Evolutionary conservation across 2,113 vertebrate genomes (phyloP), one percentile per base, ranked within the genome.

Genomic region (Coracopsis vasa): DNA sequence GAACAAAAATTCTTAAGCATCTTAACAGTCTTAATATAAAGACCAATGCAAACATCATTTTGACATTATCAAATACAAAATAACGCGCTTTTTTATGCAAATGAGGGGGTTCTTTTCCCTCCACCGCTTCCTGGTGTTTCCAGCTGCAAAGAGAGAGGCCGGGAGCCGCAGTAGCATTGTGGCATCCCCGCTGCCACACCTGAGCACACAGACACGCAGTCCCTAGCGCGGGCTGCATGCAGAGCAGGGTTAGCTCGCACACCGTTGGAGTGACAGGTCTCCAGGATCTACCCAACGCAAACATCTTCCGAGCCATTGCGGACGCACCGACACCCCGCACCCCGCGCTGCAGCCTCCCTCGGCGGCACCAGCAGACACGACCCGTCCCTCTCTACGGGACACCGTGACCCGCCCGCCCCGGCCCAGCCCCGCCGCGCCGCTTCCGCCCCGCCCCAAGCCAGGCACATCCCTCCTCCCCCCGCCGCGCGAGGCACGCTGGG

Each of bases 221-320:
- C n/a, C 18, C 70, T 1, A 2, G n/a, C 0, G 3, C 0, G 3
- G 19, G 53, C 80, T 12, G 20, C 48, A 13, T 11, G 11, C 13
- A 21, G 33, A 19, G 65, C 56, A 7, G 25, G 14, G 42, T 23
- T 2, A 23, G 47, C 8, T 11, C n/a, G n/a, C 56, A 9, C 56
- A n/a, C 33, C 33, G 33, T 4, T 24, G 56, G 6, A 10, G 56
- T 24, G 56, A 58, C 21, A 10, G 56, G 9, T 33, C 21, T 23
- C 56, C 35, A 23, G 33, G 56, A 20, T 58, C 56, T 24, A 24
- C 21, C 56, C 13, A 23, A 58, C 21, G 33, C 54, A n/a, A n/a
- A n/a, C 54, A n/a, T 23, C 33, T 58, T n/a, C 33, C 33, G 54
- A 58, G 33, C 33, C 54, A 9, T 20, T 14, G 31, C 33, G 20